Evolutionary conservation across 2,888 invertebrate species (phyloP).

Genomic region (Lycocerus yunnanus): DNA sequence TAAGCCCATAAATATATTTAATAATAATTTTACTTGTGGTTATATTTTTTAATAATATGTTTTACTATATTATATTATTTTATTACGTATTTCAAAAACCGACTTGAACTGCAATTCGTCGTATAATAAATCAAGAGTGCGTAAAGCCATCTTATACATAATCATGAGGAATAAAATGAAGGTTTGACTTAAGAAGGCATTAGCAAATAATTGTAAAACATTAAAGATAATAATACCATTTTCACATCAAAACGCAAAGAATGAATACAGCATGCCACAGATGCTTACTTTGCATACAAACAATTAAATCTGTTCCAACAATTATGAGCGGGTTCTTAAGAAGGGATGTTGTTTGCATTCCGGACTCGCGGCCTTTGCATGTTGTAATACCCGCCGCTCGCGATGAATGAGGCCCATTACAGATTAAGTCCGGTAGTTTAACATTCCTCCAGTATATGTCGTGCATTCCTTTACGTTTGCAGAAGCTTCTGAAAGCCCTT

Average conservation of each 20-base stretch:
- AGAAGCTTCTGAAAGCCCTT: constrained; percentile 27
- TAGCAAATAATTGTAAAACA: constrained; percentile 15
- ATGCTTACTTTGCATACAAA: constrained; percentile 47
- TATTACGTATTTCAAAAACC: neutral
- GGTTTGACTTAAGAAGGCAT: constrained; percentile 1
- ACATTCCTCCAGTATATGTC: constrained; percentile 38
- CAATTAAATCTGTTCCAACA: constrained; percentile 50
- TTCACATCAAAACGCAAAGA: constrained; percentile 17
- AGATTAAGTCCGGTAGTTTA: constrained; percentile 42
- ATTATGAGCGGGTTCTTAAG: constrained; percentile 47
- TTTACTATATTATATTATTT: neutral
- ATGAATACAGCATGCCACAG: constrained; percentile 36
- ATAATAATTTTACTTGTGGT: neutral
- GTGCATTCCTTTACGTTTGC: constrained; percentile 37
- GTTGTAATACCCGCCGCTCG: constrained; percentile 29
- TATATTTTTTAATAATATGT: neutral
- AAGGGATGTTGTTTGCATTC: constrained; percentile 38
- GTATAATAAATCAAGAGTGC: neutral
- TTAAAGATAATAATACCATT: constrained; percentile 15
- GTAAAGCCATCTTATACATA: neutral
- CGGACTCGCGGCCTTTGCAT: constrained; percentile 31
- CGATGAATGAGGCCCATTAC: constrained; percentile 42
- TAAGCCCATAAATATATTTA: neutral
- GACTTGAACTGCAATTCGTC: neutral
- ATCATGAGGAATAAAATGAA: constrained; percentile 7